These are phyloP conservation scores for Epizoanthus scotinus DNA, from an alignment of 92 coral and sea anemone genomes.

Conservation along the genomic window DNA sequence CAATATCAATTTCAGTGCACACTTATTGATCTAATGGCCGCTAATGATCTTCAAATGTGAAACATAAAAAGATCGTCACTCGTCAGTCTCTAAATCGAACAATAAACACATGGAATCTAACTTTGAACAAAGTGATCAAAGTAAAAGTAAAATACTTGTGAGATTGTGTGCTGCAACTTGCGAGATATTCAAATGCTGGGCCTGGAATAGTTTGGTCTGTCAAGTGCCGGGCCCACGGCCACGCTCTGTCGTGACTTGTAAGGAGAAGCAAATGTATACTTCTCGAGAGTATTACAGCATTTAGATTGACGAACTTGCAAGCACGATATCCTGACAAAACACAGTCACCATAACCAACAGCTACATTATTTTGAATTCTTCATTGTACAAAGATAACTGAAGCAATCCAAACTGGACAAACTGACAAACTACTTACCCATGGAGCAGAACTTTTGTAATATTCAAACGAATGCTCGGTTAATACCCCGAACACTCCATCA, in stretches of 20 bases:
- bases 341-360: background rate
- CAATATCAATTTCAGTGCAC: background rate
- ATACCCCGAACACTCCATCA: constrained; percentile 81
- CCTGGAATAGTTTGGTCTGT: background rate
- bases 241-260: background rate
- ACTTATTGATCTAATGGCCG: background rate
- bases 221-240: background rate
- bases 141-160: background rate
- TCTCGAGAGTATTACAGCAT: background rate
- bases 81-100: no score
- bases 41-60: background rate
- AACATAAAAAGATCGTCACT: no score
- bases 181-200: background rate
- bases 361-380: background rate
- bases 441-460: constrained; percentile 76
- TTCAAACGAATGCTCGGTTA: constrained; percentile 61
- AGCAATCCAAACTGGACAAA: background rate
- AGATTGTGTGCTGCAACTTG: no score
- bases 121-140: background rate
- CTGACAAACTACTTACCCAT: constrained; percentile 94
- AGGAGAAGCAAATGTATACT: background rate
- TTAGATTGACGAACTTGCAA: background rate
- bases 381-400: background rate
- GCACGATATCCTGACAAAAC: background rate
- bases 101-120: background rate